phyloP scores from a whole-genome alignment of 2,797 vertebrate species.

The Sylvia borin region DNA sequence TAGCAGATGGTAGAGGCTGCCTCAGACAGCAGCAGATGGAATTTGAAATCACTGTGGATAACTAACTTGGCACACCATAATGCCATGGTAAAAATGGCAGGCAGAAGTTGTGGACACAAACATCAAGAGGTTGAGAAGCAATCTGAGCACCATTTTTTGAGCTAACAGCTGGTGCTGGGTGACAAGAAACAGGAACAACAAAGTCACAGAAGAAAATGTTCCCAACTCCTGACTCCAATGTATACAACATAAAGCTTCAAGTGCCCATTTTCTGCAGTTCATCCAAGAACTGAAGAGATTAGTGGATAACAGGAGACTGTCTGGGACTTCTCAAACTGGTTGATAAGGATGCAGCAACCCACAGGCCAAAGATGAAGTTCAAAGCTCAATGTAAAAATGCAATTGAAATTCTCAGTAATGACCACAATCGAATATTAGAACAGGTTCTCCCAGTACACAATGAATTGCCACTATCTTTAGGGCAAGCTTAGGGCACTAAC shows the following conservation, averaged over 20 bases:
- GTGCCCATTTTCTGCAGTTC: neutral
- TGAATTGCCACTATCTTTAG: neutral
- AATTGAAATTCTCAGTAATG: neutral
- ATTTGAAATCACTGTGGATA: neutral
- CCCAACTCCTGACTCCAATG: neutral
- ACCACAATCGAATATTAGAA: neutral
- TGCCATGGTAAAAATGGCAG: neutral
- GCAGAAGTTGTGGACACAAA: neutral
- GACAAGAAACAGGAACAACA: fast-evolving
- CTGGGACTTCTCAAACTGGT: neutral
- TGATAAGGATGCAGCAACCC: neutral
- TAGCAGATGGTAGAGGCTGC: neutral
- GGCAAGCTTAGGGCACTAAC: neutral
- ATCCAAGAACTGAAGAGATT: neutral
- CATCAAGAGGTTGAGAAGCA: neutral
- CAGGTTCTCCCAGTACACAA: neutral
- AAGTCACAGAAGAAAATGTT: neutral
- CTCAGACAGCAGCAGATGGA: neutral
- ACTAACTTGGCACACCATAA: neutral
- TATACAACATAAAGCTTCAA: neutral
- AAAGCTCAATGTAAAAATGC: neutral
- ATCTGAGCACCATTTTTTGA: neutral
- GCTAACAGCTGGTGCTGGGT: neutral
- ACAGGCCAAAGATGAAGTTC: neutral
- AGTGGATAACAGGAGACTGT: neutral